phyloP scores from a whole-genome alignment of 2,113 vertebrate genomes.

The Vombatus ursinus region DNA sequence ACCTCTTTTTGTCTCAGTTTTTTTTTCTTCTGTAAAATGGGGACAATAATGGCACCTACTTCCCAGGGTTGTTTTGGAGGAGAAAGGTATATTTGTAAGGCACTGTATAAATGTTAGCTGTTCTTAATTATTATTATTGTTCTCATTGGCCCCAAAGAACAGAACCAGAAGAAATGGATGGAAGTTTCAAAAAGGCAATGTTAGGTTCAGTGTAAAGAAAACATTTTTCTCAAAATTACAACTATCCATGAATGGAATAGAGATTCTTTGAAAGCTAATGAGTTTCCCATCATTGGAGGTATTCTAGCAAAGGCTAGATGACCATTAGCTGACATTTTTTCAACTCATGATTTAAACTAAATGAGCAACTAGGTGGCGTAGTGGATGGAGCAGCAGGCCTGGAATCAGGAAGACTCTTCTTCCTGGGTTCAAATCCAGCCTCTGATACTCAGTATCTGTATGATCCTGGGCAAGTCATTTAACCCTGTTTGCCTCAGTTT shows the following conservation, averaged over 20 bases:
- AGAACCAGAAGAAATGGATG: background rate
- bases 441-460: background rate
- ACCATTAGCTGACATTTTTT: background rate
- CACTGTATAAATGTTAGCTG: background rate
- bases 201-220: background rate
- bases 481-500: background rate
- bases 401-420: background rate
- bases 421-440: background rate
- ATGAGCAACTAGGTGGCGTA: background rate
- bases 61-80: background rate
- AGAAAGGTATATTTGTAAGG: background rate
- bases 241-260: background rate
- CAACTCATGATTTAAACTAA: background rate
- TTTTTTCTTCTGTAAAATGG: background rate
- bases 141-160: background rate
- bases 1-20: background rate
- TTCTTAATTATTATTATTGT: background rate
- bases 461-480: background rate
- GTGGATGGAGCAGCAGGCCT: too few relatives aligned
- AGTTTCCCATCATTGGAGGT: background rate
- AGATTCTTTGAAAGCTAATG: background rate
- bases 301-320: background rate
- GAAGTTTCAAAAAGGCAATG: background rate
- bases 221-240: background rate
- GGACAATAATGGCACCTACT: background rate